Evolutionary conservation across 2,888 invertebrate species (phyloP).

Genomic region (Erpobdella octoculata): DNA sequence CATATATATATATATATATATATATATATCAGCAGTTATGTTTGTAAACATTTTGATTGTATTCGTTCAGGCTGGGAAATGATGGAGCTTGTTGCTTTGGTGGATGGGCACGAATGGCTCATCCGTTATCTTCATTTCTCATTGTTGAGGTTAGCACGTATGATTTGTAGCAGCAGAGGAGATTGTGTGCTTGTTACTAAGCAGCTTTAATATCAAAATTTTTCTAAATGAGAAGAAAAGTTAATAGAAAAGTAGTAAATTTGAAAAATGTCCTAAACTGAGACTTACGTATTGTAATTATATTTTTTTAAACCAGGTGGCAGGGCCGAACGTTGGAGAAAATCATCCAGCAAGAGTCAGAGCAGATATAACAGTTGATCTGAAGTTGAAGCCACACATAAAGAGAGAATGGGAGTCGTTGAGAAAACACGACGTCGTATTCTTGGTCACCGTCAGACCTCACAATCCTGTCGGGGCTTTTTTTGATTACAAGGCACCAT

Average conservation of each 20-base stretch:
- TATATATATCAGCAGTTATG: not conserved
- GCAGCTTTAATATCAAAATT: not conserved
- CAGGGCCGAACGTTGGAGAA: slow-evolving; percentile 65
- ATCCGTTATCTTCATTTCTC: slow-evolving; percentile 81
- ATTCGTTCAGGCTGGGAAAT: slow-evolving; percentile 75
- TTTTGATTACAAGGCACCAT: slow-evolving; percentile 59
- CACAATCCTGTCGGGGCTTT: slow-evolving; percentile 68
- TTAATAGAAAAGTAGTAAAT: no score
- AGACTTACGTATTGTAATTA: not conserved
- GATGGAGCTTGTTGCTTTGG: slow-evolving; percentile 69
- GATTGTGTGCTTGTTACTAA: no score
- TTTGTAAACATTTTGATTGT: slow-evolving; percentile 32
- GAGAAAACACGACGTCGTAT: slow-evolving; percentile 89
- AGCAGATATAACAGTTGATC: slow-evolving; percentile 84
- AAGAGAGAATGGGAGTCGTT: slow-evolving; percentile 83
- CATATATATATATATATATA: not conserved
- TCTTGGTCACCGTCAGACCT: slow-evolving; percentile 83
- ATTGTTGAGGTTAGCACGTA: slow-evolving; percentile 85
- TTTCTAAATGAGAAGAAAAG: no score
- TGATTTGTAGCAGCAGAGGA: no score
- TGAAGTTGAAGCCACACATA: slow-evolving; percentile 81
- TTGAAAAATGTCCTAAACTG: no score
- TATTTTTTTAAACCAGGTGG: slow-evolving; percentile 51
- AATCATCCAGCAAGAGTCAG: slow-evolving; percentile 87
- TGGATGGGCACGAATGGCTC: slow-evolving; percentile 98